These are phyloP conservation scores for Pristionchus maxplancki DNA, from an alignment of 2,888 invertebrate genomes.

Conservation along the genomic window DNA sequence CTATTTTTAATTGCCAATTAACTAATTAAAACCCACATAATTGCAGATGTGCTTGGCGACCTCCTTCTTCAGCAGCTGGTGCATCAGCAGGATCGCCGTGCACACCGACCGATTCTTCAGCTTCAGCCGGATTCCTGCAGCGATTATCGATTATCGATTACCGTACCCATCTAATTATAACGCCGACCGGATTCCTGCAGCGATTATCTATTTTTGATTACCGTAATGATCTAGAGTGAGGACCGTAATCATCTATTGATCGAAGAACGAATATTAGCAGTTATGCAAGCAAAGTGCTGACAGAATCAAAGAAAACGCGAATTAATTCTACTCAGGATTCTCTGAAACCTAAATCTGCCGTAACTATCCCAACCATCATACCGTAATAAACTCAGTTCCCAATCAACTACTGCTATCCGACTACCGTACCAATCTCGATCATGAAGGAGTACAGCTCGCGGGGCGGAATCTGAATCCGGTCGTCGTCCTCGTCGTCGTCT, in stretches of 20 bases:
- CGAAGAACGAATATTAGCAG: not conserved
- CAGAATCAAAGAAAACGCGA: not conserved
- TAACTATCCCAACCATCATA: no score
- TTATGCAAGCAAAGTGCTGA: not conserved
- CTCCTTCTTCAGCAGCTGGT: slow-evolving; percentile 50
- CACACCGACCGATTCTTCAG: slow-evolving; percentile 54
- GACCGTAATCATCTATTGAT: not conserved
- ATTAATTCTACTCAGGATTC: no score
- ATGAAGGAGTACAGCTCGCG: slow-evolving; percentile 43
- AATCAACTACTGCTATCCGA: not conserved
- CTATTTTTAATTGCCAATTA: not conserved
- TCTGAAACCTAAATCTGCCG: not conserved
- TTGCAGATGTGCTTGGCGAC: slow-evolving; percentile 54
- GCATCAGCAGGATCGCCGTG: slow-evolving; percentile 55
- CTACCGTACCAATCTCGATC: slow-evolving; percentile 39
- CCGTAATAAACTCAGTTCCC: not conserved
- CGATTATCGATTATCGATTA: slow-evolving; percentile 3
- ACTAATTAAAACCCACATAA: slow-evolving; percentile 51
- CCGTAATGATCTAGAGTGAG: not conserved
- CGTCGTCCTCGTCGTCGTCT: not conserved
- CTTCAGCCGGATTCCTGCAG: slow-evolving; percentile 54
- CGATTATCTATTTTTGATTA: not conserved
- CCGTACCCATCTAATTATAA: not conserved
- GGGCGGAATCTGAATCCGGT: not conserved
- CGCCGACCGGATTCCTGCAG: not conserved